Evolutionary conservation across 1,140 invertebrate species (phyloP).

Genomic region (Chrysomallon squamiferum): DNA sequence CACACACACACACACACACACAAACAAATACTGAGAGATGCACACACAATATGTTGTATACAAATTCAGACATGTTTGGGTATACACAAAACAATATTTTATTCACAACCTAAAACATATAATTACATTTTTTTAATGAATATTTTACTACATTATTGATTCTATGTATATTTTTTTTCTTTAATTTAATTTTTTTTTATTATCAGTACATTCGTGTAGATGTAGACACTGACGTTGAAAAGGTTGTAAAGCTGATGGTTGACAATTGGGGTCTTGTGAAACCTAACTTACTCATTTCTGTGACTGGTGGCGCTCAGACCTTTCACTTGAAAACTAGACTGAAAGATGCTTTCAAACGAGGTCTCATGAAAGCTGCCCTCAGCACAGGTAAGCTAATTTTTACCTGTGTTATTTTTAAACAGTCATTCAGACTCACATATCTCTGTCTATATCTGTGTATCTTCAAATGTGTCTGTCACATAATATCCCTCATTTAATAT

Average conservation of each 20-base stretch:
- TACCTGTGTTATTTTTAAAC: not conserved
- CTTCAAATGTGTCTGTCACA: too few relatives aligned
- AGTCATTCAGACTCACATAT: too few relatives aligned
- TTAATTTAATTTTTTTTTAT: constrained; percentile 4
- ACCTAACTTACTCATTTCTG: constrained; percentile 65
- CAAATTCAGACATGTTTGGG: constrained; percentile 12
- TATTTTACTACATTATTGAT: not conserved
- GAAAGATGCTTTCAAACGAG: constrained; percentile 60
- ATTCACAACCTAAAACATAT: not conserved
- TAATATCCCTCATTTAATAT: too few relatives aligned
- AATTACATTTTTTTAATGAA: not conserved
- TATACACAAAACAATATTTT: constrained; percentile 6
- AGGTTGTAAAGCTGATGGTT: constrained; percentile 55
- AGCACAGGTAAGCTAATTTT: constrained; percentile 49
- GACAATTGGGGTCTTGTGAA: constrained; percentile 58
- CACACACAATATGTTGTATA: not conserved
- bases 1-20: too few relatives aligned
- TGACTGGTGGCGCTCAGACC: constrained; percentile 65
- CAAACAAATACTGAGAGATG: constrained; percentile 6
- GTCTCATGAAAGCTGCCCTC: constrained; percentile 61
- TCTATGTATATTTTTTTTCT: not conserved
- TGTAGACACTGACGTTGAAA: constrained; percentile 49
- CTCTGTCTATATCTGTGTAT: too few relatives aligned
- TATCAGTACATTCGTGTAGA: constrained; percentile 61
- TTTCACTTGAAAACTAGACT: constrained; percentile 61